These are phyloP conservation scores for Hirtodrosophila histrioides DNA, from an alignment of 2,888 invertebrate species.

Conservation along the genomic window DNA sequence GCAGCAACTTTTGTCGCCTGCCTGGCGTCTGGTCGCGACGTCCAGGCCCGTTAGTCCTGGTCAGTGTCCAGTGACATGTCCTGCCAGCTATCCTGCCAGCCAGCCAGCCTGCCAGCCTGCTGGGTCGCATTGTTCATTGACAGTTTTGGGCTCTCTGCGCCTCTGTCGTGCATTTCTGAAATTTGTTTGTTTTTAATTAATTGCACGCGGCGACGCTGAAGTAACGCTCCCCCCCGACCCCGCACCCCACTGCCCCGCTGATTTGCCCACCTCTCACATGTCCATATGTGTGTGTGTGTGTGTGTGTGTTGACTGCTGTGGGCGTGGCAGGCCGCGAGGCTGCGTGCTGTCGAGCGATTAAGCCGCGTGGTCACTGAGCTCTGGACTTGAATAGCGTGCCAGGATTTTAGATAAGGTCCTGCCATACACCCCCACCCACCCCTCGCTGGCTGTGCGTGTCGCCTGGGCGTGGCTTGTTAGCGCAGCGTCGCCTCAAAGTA, in stretches of 20 bases:
- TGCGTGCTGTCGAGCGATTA: conserved; percentile 73
- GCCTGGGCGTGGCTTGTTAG: conserved; percentile 63
- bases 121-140: conserved; percentile 70
- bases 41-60: conserved; percentile 21
- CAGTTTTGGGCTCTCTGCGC: conserved; percentile 51
- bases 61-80: conserved; percentile 26
- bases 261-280: too few species aligned
- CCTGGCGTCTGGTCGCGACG: conserved; percentile 43
- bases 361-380: conserved; percentile 51
- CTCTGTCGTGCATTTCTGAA: conserved; percentile 72
- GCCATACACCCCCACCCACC: not conserved
- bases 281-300: too few species aligned
- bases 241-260: not conserved
- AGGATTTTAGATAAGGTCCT: conserved; percentile 56
- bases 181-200: conserved; percentile 82
- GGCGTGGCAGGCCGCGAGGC: conserved; percentile 26
- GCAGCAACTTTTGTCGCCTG: conserved; percentile 76
- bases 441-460: conserved; percentile 14
- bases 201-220: conserved; percentile 74
- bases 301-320: not conserved
- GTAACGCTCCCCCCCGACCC: conserved; percentile 5
- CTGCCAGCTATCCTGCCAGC: not conserved
- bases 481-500: conserved; percentile 53
- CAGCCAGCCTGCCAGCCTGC: not conserved
- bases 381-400: conserved; percentile 61